Evolutionary conservation across 2,888 invertebrate genomes (phyloP).

Genomic region (Augiades crinisus): DNA sequence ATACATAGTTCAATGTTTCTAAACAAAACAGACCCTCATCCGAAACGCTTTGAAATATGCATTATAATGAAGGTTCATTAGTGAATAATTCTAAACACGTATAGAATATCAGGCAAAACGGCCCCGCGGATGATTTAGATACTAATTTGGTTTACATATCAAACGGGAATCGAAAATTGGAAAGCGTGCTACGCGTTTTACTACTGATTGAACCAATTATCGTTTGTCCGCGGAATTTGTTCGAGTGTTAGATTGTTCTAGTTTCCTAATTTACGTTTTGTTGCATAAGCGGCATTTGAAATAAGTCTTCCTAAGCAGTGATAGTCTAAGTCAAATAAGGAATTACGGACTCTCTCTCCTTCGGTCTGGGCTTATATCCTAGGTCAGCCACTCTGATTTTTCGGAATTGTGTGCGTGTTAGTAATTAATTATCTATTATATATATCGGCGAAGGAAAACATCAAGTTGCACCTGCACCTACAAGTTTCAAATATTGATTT

Average conservation of each 20-base stretch:
- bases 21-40: conserved; percentile 3
- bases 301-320: no score
- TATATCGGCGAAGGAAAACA: no score
- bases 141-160: conserved; percentile 15
- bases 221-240: neutral
- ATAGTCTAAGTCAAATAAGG: no score
- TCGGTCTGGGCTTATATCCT: no score
- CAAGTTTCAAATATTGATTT: no score
- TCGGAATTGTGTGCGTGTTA: no score
- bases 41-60: conserved; percentile 2
- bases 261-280: neutral
- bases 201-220: conserved; percentile 10
- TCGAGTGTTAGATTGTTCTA: neutral
- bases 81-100: conserved; percentile 9
- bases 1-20: neutral
- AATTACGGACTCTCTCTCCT: no score
- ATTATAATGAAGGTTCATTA: conserved; percentile 11
- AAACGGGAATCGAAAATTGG: conserved; percentile 12
- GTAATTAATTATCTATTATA: no score
- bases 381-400: no score
- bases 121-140: conserved; percentile 8
- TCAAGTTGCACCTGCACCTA: no score
- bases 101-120: conserved; percentile 6
- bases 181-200: conserved; percentile 2
- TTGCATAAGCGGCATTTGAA: no score